Base-by-base conservation (phyloP, 1,140 invertebrate species). In the Drosophila parabipectinata region DNA sequence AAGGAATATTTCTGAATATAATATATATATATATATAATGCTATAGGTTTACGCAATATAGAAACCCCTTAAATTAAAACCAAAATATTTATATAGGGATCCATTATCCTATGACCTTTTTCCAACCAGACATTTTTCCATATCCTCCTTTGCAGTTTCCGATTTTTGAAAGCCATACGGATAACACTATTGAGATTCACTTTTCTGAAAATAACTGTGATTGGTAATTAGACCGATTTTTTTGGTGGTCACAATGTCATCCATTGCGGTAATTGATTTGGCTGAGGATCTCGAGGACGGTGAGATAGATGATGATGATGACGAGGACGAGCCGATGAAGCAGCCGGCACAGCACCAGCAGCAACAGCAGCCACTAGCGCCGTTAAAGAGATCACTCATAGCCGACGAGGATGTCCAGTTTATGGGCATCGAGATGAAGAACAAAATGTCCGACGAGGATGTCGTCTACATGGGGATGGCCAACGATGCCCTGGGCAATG, bases 281-380 rank as follows among this genome's bases (percentile, higher is more conserved):
- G 75, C 28, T 1, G 93, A 93, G 67, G 93, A 94, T 89, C 92
- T 94, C 39, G 94, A 94, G 91, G 94, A 94, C 75, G 94, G 94
- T 39, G 94, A 94, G 75, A 94, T 94, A 60, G 94, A 94, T 75
- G 93, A 93, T 57, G 93, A 94, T 74, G 92, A 92, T 8, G 94
- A 94, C 62, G 93, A 93, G 69, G 89, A 93, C 10, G 60, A 58
- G 15, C 7, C 59, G 18, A 50, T 39, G 6, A 15, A 45, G 18
- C 45, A 37, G 2, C 45, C 41, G 24, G 28, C 32, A 18, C 59
- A 39, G 15, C 64, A 34, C 28, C 45, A 55, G 18, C 39, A 12
- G 26, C 26, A 5, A 6, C 41, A 45, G 24, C 48, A 39, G 3
- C 45, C 14, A 7, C 15, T 18, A 18, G 18, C 7, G 4, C 18